Evolutionary conservation across 2,113 vertebrate genomes (phyloP), one percentile per base, ranked within the genome.

Genomic region (Lamprotornis superbus): DNA sequence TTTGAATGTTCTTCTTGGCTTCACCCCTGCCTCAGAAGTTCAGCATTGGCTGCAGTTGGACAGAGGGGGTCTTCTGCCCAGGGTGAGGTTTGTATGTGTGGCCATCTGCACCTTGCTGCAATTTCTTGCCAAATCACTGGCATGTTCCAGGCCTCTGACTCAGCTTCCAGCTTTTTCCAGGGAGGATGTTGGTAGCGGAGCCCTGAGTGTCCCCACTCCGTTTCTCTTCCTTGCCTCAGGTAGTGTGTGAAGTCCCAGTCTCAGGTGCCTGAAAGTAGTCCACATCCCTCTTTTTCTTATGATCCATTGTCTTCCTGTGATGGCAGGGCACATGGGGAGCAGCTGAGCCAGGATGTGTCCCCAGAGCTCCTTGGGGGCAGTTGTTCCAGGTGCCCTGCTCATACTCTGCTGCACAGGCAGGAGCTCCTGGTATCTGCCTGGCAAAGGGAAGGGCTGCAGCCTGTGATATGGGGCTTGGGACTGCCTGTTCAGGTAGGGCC

Each of bases 91-190:
- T 5, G 56, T 82, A 79, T 40, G 33, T 92, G 88, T 37, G 0
- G 56, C 73, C 8, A 2, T 35, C 73, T 44, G 44, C 46, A 92
- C 49, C 74, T 88, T 14, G 5, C 83, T 59, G 68, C 0, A 0
- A 7, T 63, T 84, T 73, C 55, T 61, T 96, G 84, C 77, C 92
- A 93, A 87, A 82, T 78, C 59, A 12, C 71, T 35, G 71, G 47
- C 20, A 2, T 68, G 56, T 83, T 90, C 73, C 52, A 59, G 55
- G 50, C 46, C 59, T 93, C 53, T 90, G 94, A 90, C 85, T 94
- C 76, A 69, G 94, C 83, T 95, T 85, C 55, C 47, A 37, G 27
- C 49, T 93, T 76, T 90, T 95, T 81, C 83, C 73, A 81, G 60
- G 52, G 86, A 92, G 64, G 63, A 82, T 64, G 25, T 60, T 15